Evolutionary conservation across 2,113 vertebrate species (phyloP).

Genomic region (Amazona vittata): DNA sequence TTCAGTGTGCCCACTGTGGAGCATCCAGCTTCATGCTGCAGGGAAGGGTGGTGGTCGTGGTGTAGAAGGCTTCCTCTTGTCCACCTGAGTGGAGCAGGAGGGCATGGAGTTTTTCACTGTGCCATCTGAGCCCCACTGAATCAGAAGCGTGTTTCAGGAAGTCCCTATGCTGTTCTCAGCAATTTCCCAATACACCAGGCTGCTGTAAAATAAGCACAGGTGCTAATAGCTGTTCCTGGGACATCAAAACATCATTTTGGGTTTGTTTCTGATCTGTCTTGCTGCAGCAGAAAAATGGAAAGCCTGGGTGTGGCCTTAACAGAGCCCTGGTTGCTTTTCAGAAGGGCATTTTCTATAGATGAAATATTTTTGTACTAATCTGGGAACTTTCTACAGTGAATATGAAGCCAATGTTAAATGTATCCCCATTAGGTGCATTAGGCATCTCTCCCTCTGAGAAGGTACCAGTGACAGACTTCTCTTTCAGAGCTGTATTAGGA

Average conservation of each 20-base stretch:
- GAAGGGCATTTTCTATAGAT: slow-evolving; percentile 76
- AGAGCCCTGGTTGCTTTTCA: slow-evolving; percentile 71
- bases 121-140: slow-evolving; percentile 54
- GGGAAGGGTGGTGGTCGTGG: not conserved
- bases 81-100: not conserved
- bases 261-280: slow-evolving; percentile 51
- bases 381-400: slow-evolving; percentile 62
- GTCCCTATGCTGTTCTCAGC: slow-evolving; percentile 42
- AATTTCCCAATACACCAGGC: slow-evolving; percentile 38
- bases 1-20: not conserved
- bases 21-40: not conserved
- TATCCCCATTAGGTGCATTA: slow-evolving; percentile 2
- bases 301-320: slow-evolving; percentile 71
- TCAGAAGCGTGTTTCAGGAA: slow-evolving; percentile 19
- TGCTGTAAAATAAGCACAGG: slow-evolving; percentile 56
- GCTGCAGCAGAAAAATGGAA: slow-evolving; percentile 46
- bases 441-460: slow-evolving; percentile 35
- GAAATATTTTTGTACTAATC: slow-evolving; percentile 73
- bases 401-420: slow-evolving; percentile 38
- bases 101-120: slow-evolving; percentile 54
- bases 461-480: slow-evolving; percentile 7
- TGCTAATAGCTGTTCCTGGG: slow-evolving; percentile 62
- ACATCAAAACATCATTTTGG: slow-evolving; percentile 24
- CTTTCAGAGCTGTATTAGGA: slow-evolving; percentile 11
- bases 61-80: not conserved